Evolutionary conservation across 1,140 invertebrate species (phyloP), one percentile per base, ranked within the genome.

Genomic region (Monochamus saltuarius): DNA sequence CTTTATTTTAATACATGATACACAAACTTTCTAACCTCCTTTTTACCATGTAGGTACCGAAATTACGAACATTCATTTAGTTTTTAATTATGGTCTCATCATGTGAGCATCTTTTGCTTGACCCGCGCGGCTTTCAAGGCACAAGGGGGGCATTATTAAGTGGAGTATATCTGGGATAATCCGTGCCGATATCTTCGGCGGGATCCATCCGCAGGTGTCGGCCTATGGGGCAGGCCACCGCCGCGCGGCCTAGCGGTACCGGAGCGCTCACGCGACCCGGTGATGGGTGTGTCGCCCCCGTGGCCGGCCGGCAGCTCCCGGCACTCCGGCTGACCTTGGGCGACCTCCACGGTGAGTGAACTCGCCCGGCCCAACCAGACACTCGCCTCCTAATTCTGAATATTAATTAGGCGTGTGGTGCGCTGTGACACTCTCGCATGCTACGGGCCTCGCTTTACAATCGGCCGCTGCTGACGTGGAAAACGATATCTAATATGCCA

Each of bases 341-440:
- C 39, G n/a, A 13, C 39, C 39, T 29, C 22, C 22, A 29, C 22
- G 22, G 22, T 29, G 22, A 29, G 22, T 29, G 22, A 29, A 29
- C 39, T 42, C 39, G 39, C 39, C n/a, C 39, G 39, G n/a, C 16
- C 39, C 39, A 13, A 17, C 39, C n/a, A 13, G 39, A 42, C 39
- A n/a, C 16, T 42, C 39, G 39, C 39, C 39, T 42, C n/a, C 39
- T 42, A 42, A 42, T 42, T 42, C 39, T 42, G 39, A 42, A 42
- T 42, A 42, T 42, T 42, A 42, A 42, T 13, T 13, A 13, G 39
- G n/a, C 16, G 16, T 16, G 16, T 16, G n/a, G 16, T 16, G 39
- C n/a, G 2, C 39, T 2, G 39, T 42, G n/a, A n/a, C n/a, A 42
- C 39, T 16, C 16, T 16, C 16, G n/a, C 16, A n/a, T 13, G 39